These are phyloP conservation scores for Nasonia longicornis DNA, from an alignment of 1,140 invertebrate genomes.

Conservation along the genomic window DNA sequence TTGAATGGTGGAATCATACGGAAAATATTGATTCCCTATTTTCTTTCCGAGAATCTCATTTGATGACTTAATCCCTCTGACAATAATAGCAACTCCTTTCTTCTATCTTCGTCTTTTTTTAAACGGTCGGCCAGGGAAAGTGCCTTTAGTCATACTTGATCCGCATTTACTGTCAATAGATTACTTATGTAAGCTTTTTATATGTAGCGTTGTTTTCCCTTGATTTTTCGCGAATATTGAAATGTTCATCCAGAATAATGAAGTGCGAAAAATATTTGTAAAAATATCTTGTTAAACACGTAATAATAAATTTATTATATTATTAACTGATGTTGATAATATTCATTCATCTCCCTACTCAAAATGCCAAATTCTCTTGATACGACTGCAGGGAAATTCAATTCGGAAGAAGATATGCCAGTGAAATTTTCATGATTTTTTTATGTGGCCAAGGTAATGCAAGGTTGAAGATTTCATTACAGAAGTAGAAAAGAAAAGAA, in stretches of 20 bases:
- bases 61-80: conserved; percentile 18
- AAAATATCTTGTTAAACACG: conserved; percentile 34
- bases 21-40: conserved; percentile 20
- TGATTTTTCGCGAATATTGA: conserved; percentile 21
- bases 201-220: background rate
- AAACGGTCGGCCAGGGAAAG: conserved; percentile 24
- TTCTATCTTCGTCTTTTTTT: conserved; percentile 5
- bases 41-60: conserved; percentile 35
- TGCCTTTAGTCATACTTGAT: conserved; percentile 36
- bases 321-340: conserved; percentile 18
- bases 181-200: conserved; percentile 28
- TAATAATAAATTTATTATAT: conserved; percentile 46
- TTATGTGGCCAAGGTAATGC: too few relatives aligned
- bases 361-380: background rate
- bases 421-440: too few relatives aligned
- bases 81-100: background rate
- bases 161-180: conserved; percentile 17
- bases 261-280: conserved; percentile 31
- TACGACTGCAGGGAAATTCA: too few relatives aligned
- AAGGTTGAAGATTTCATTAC: too few relatives aligned
- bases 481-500: too few relatives aligned
- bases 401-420: too few relatives aligned
- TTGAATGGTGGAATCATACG: conserved; percentile 2
- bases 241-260: background rate
- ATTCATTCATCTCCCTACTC: background rate